phyloP scores from a whole-genome alignment of 2,113 vertebrate genomes.

The Chloebia gouldiae region DNA sequence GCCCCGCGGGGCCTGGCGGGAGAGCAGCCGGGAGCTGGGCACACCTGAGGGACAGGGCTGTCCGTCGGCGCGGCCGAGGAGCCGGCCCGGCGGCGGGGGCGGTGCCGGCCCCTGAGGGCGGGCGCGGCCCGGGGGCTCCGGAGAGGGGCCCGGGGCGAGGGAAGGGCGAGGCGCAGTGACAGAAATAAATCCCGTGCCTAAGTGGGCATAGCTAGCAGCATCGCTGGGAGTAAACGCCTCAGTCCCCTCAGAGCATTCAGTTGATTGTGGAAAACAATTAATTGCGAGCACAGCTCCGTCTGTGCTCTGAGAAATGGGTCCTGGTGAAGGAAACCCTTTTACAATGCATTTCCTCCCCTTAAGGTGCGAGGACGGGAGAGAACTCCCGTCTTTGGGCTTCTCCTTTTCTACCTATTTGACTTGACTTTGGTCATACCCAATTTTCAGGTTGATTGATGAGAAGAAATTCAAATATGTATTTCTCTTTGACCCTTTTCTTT shows the following conservation, averaged over 20 bases:
- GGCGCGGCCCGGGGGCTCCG: background rate
- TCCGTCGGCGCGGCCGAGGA: rapidly evolving
- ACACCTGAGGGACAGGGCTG: background rate
- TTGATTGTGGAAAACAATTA: background rate
- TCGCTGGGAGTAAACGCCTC: background rate
- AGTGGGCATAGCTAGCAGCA: rapidly evolving
- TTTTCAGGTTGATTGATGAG: background rate
- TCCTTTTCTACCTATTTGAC: background rate
- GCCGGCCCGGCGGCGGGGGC: rapidly evolving
- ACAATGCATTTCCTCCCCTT: background rate
- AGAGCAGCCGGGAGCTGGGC: background rate
- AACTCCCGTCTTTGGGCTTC: background rate
- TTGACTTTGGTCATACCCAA: background rate
- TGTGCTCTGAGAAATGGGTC: background rate
- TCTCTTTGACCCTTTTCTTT: background rate
- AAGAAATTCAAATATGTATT: background rate
- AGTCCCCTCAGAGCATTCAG: rapidly evolving
- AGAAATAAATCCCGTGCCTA: rapidly evolving
- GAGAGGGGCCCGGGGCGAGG: rapidly evolving
- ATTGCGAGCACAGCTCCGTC: background rate
- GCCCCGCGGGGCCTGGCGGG: too few species aligned
- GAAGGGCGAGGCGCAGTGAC: rapidly evolving
- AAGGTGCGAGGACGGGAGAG: background rate
- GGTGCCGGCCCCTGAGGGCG: background rate
- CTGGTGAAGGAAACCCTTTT: background rate